Evolutionary conservation across 2,113 vertebrate genomes (phyloP), one percentile per base, ranked within the genome.

Genomic region (Panthera uncia): DNA sequence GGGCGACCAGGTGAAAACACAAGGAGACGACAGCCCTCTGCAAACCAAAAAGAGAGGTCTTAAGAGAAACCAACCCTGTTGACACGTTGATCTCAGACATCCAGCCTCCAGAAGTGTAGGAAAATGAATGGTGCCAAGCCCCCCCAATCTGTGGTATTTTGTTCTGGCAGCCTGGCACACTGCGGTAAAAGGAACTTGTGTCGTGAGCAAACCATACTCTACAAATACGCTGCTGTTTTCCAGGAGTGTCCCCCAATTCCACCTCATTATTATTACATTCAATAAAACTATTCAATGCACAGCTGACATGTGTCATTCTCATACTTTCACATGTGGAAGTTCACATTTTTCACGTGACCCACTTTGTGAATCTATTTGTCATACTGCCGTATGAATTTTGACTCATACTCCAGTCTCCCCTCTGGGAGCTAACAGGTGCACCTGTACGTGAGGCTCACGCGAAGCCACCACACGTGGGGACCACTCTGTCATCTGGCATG

Each of bases 401-500:
- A 69, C 61, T n/a, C 36, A 38, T 52, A 3, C 11, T 16, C 45
- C 41, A n/a, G 9, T 52, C 21, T 74, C 38, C 36, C 33, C 25
- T 38, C 41, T n/a, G 19, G 3, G 9, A 29, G 38, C 45, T n/a
- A 19, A 23, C 38, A 74, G 38, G 23, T 27, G 71, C 21, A 0
- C 57, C 57, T 61, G 57, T 61, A 16, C 11, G 5, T 81, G 68
- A 82, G 19, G 50, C 48, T 68, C 86, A 10, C 3, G 7, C 45
- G 29, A 33, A 45, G 21, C 8, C 19, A 4, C 14, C 45, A 23
- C 21, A 2, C 3, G 3, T 1, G 1, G 31, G 31, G 9, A 0
- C 65, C 52, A 7, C 33, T 38, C 18, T 29, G 15, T 68, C 48
- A 21, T 0, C 82, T 33, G 27, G 82, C 21, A 57, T 25, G 7